These are phyloP conservation scores for Drosophila heteroneura DNA, from an alignment of 2,888 invertebrate genomes.

Conservation along the genomic window DNA sequence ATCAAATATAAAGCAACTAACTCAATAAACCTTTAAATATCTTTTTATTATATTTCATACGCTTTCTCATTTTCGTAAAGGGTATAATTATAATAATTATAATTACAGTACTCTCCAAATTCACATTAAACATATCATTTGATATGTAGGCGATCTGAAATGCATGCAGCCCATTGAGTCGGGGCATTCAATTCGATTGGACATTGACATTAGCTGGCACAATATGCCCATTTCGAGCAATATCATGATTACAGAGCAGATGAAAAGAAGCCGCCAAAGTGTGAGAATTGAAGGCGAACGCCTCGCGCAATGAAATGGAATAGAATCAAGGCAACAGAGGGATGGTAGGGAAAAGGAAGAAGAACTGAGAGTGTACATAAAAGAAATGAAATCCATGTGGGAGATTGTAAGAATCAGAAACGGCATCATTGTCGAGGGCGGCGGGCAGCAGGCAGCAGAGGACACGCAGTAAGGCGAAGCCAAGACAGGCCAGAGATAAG, in stretches of 20 bases:
- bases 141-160: background rate
- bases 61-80: background rate
- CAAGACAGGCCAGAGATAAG: slow-evolving; percentile 63
- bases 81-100: background rate
- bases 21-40: background rate
- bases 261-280: slow-evolving; percentile 58
- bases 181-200: slow-evolving; percentile 32
- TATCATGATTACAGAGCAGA: slow-evolving; percentile 65
- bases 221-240: slow-evolving; percentile 68
- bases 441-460: slow-evolving; percentile 1
- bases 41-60: background rate
- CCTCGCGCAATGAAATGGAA: slow-evolving; percentile 58
- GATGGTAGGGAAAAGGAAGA: slow-evolving; percentile 11
- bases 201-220: slow-evolving; percentile 56
- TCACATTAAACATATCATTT: background rate
- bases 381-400: slow-evolving; percentile 59
- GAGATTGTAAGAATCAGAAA: slow-evolving; percentile 34
- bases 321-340: slow-evolving; percentile 51
- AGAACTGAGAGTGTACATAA: slow-evolving; percentile 40
- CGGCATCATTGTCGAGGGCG: slow-evolving; percentile 7
- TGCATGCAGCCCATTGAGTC: slow-evolving; percentile 11
- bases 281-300: slow-evolving; percentile 58
- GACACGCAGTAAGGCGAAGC: slow-evolving; percentile 22
- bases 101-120: background rate
- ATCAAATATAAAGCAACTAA: no score